These are phyloP conservation scores for Lepidostoma basale DNA, from an alignment of 1,140 invertebrate species.

Conservation along the genomic window DNA sequence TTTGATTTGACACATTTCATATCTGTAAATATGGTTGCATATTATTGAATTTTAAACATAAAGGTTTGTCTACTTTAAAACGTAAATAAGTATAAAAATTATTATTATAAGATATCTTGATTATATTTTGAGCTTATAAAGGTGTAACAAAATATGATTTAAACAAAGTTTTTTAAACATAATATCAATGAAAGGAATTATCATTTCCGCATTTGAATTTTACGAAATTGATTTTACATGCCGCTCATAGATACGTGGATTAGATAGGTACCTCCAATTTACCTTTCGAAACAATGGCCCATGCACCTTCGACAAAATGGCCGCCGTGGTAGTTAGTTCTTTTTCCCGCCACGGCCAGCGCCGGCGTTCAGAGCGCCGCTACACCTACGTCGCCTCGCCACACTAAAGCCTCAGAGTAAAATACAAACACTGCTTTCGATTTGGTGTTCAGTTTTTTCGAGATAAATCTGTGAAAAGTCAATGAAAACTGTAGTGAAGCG, in stretches of 20 bases:
- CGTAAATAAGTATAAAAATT: no score
- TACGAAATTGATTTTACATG: no score
- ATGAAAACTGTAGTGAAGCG: constrained; percentile 28
- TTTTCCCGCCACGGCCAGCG: not conserved
- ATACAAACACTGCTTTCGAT: constrained; percentile 22
- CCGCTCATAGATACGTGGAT: not conserved
- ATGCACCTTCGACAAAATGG: constrained; percentile 31
- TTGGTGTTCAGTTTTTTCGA: constrained; percentile 1
- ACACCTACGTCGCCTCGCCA: constrained; percentile 25
- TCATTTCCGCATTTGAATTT: no score
- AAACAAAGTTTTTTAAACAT: no score
- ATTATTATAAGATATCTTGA: no score
- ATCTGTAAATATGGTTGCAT: no score
- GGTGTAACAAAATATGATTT: no score
- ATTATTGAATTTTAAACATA: no score
- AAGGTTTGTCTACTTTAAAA: no score
- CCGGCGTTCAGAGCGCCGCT: not conserved
- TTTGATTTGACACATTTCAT: no score
- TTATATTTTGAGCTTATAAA: no score
- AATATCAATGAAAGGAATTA: no score
- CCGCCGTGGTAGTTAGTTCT: constrained; percentile 15
- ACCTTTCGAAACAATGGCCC: constrained; percentile 25
- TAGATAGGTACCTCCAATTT: constrained; percentile 5
- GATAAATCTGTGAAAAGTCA: constrained; percentile 32
- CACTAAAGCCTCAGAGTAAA: constrained; percentile 27